Evolutionary conservation across 2,797 vertebrate species (phyloP).

Genomic region (Tenualosa ilisha): DNA sequence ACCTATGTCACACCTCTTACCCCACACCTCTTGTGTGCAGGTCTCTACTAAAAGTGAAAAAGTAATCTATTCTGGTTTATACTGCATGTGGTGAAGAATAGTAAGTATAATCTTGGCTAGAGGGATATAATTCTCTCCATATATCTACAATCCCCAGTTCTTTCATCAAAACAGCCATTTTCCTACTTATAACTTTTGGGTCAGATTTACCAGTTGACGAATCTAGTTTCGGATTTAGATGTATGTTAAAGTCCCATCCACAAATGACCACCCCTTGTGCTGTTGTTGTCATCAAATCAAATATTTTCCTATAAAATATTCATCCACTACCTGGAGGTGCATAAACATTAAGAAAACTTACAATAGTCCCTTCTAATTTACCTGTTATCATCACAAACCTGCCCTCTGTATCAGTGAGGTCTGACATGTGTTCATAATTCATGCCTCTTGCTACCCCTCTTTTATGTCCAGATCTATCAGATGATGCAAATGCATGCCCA

Average conservation of each 20-base stretch:
- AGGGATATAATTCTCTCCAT: not conserved
- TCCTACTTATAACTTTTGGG: not conserved
- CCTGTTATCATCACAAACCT: constrained; percentile 27
- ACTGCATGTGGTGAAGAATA: not conserved
- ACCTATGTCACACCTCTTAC: not conserved
- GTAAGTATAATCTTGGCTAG: not conserved
- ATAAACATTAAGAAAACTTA: constrained; percentile 28
- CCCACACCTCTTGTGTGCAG: not conserved
- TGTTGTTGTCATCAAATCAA: constrained; percentile 26
- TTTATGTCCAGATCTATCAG: too few species aligned
- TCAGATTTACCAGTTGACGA: not conserved
- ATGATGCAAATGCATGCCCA: too few species aligned
- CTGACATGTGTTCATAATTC: not conserved
- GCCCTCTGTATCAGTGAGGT: constrained; percentile 24
- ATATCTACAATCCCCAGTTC: not conserved
- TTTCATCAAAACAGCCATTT: not conserved
- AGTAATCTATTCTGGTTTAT: not conserved
- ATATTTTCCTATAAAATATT: constrained; percentile 18
- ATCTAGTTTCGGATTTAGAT: constrained; percentile 18
- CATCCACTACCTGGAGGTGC: constrained; percentile 19
- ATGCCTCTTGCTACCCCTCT: too few species aligned
- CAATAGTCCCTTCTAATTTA: not conserved
- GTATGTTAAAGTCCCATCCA: not conserved
- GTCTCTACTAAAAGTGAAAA: too few species aligned
- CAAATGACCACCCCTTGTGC: not conserved